These are phyloP conservation scores for Mycetomoellerius zeteki DNA, from an alignment of 1,140 invertebrate genomes.

Conservation along the genomic window DNA sequence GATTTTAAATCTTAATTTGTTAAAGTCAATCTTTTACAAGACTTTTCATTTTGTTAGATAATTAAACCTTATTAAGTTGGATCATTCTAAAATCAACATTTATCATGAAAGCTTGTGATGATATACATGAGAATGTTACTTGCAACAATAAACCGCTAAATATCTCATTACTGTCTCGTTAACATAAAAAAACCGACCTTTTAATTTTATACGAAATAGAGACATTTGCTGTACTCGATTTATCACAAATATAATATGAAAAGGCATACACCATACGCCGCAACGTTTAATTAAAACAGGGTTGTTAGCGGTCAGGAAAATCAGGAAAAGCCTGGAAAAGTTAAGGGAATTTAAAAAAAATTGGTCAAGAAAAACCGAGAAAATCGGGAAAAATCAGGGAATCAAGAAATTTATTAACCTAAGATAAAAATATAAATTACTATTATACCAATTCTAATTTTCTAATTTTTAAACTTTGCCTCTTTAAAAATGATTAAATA, in stretches of 20 bases:
- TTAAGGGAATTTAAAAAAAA: too few relatives aligned
- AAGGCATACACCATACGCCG: not conserved
- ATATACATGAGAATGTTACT: not conserved
- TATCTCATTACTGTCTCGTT: not conserved
- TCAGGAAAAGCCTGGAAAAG: too few relatives aligned
- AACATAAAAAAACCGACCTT: not conserved
- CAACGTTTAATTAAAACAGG: constrained; percentile 42
- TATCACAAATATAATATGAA: not conserved
- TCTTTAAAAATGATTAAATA: too few relatives aligned
- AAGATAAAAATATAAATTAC: too few relatives aligned
- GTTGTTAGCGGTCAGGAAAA: too few relatives aligned
- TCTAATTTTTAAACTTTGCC: too few relatives aligned
- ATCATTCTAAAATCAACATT: not conserved
- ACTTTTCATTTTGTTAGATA: not conserved
- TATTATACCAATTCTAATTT: too few relatives aligned
- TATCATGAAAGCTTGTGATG: not conserved
- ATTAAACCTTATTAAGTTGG: constrained; percentile 7
- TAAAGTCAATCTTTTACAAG: not conserved
- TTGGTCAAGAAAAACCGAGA: too few relatives aligned
- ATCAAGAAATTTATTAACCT: too few relatives aligned
- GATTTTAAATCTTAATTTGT: constrained; percentile 6
- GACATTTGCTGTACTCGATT: constrained; percentile 5
- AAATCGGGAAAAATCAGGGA: too few relatives aligned
- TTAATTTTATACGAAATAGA: not conserved
- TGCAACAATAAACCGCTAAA: not conserved